phyloP scores from a whole-genome alignment of 2,888 invertebrate species.

The Vesta saturnalis region DNA sequence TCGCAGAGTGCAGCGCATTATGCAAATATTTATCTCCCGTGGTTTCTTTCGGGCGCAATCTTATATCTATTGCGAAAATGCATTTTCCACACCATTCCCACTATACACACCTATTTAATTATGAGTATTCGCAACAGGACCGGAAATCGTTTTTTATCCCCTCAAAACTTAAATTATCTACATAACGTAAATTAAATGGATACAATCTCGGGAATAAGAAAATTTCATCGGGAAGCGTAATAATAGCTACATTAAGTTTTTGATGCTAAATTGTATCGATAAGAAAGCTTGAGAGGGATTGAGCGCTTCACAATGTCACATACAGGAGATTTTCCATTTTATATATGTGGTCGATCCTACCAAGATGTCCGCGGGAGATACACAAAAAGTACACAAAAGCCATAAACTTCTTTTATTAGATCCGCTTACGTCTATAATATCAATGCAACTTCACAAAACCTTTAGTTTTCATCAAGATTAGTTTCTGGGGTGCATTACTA shows the following conservation, averaged over 20 bases:
- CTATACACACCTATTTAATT: conserved; percentile 55
- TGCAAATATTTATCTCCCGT: conserved; percentile 55
- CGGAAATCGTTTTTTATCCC: conserved; percentile 48
- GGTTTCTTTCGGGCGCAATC: conserved; percentile 51
- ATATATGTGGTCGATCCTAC: conserved; percentile 48
- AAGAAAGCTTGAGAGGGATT: conserved; percentile 48
- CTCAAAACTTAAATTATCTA: conserved; percentile 48
- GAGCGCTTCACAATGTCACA: conserved; percentile 50
- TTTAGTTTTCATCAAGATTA: conserved; percentile 22
- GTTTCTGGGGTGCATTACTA: conserved; percentile 8
- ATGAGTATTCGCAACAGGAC: conserved; percentile 55
- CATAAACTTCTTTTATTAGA: conserved; percentile 38
- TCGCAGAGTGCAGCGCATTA: conserved; percentile 51
- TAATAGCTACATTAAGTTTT: conserved; percentile 46
- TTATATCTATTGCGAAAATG: conserved; percentile 44
- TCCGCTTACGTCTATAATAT: conserved; percentile 34
- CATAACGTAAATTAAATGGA: conserved; percentile 44
- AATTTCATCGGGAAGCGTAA: conserved; percentile 34
- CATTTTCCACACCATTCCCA: conserved; percentile 54
- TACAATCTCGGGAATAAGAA: conserved; percentile 37
- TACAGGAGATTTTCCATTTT: conserved; percentile 53
- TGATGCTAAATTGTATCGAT: conserved; percentile 50
- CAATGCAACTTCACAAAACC: conserved; percentile 24
- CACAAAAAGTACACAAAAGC: conserved; percentile 42
- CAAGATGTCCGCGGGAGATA: conserved; percentile 43